These are phyloP conservation scores for Hydrochoerus hydrochaeris DNA, from an alignment of 2,113 vertebrate species.

Conservation along the genomic window DNA sequence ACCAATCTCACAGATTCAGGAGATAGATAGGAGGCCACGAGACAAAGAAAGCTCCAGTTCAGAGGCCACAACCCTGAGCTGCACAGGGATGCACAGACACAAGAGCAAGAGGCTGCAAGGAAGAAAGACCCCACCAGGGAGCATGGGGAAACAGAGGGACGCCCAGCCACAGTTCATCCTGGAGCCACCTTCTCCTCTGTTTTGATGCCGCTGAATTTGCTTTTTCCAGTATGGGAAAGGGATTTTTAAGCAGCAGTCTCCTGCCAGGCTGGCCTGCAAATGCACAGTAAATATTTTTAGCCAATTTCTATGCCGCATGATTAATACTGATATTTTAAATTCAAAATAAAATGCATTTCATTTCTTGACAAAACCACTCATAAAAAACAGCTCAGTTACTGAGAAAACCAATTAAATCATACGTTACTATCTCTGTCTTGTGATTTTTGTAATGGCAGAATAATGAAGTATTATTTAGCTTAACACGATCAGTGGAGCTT, in stretches of 20 bases:
- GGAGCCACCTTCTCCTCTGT: neutral
- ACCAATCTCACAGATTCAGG: neutral
- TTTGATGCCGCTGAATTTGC: neutral
- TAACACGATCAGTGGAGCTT: constrained; percentile 64
- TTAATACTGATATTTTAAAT: constrained; percentile 67
- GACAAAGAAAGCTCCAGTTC: neutral
- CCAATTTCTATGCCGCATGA: constrained; percentile 48
- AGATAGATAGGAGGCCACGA: neutral
- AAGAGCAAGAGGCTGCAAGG: neutral
- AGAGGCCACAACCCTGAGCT: neutral
- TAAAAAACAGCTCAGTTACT: constrained; percentile 61
- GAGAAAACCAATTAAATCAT: constrained; percentile 54
- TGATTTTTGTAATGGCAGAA: constrained; percentile 57
- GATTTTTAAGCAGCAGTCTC: constrained; percentile 4
- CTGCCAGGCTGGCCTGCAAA: constrained; percentile 26
- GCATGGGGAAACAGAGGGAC: rapidly evolving
- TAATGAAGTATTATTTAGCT: constrained; percentile 75
- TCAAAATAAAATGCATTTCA: constrained; percentile 57
- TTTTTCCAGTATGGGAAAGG: neutral
- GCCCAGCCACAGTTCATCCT: neutral
- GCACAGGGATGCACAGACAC: neutral
- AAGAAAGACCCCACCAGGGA: neutral
- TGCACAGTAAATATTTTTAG: constrained; percentile 1
- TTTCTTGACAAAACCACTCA: constrained; percentile 67
- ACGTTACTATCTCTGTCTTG: constrained; percentile 47